Conservation (phyloP, 2,113 vertebrate genomes). For the Dicerorhinus sumatrensis region DNA sequence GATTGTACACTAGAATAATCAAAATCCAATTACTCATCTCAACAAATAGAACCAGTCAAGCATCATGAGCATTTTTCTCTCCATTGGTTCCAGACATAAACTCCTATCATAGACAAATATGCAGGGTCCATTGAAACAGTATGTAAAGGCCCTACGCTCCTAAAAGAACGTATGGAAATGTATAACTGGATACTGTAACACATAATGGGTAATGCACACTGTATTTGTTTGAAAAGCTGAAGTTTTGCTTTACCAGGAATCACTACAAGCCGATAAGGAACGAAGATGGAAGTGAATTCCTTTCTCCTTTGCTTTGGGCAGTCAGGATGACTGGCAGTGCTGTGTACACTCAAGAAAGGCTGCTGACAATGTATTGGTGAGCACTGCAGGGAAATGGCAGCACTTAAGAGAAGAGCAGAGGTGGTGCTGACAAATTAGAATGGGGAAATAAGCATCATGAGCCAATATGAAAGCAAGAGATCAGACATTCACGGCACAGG, state of each 20-base stretch:
- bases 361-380: neutral
- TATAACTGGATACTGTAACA: neutral
- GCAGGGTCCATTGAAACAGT: neutral
- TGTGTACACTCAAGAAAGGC: neutral
- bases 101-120: neutral
- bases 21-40: neutral
- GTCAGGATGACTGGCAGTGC: neutral
- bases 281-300: neutral
- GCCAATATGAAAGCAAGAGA: neutral
- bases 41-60: neutral
- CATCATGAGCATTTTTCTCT: neutral
- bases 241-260: neutral
- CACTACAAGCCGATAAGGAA: neutral
- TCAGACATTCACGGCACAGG: constrained; percentile 7
- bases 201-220: neutral
- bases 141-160: neutral
- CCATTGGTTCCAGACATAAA: neutral
- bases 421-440: constrained; percentile 19
- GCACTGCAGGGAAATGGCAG: neutral
- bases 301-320: constrained; percentile 3
- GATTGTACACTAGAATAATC: neutral
- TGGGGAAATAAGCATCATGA: neutral
- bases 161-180: neutral
- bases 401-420: neutral
- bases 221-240: neutral